A percentile compares a stretch with the other conserved stretches of the same genome.
Conservation (phyloP, 2,797 vertebrate species). For the Arnoldichthys spilopterus region DNA sequence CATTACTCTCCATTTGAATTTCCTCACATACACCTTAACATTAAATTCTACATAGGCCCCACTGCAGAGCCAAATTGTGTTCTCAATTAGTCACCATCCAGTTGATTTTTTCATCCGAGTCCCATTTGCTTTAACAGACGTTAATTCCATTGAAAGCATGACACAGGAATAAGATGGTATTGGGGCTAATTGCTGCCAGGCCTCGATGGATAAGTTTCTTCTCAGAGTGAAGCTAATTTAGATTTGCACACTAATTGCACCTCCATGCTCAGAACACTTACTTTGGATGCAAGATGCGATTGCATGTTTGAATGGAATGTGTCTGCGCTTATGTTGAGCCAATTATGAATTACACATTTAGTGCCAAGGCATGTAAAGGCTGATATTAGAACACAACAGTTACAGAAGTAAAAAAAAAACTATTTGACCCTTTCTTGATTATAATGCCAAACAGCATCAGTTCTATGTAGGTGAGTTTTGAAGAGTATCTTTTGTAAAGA, state of each 20-base stretch:
- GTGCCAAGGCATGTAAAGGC: not conserved
- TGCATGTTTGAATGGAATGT: not conserved
- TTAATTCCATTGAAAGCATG: not conserved
- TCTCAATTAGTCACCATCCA: conserved; percentile 20
- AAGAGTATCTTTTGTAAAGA: not conserved
- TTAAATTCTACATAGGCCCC: not conserved
- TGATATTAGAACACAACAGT: not conserved
- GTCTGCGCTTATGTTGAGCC: not conserved
- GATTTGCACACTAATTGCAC: not conserved
- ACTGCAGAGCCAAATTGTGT: not conserved
- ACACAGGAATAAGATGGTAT: not conserved
- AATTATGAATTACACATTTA: not conserved
- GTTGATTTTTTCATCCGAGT: conserved; percentile 1
- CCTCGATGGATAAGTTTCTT: not conserved
- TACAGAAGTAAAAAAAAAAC: not conserved
- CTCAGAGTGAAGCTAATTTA: not conserved
- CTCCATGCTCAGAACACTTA: not conserved
- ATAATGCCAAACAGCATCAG: not conserved
- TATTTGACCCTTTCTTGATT: not conserved
- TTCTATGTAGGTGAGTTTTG: not conserved
- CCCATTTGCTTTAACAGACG: conserved; percentile 10
- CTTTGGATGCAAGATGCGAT: not conserved
- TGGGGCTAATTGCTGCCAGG: conserved; percentile 10
- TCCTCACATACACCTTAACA: not conserved
- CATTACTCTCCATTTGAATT: not conserved